Base-by-base conservation (phyloP, 2,888 invertebrate species). In the Augiades crinisus region DNA sequence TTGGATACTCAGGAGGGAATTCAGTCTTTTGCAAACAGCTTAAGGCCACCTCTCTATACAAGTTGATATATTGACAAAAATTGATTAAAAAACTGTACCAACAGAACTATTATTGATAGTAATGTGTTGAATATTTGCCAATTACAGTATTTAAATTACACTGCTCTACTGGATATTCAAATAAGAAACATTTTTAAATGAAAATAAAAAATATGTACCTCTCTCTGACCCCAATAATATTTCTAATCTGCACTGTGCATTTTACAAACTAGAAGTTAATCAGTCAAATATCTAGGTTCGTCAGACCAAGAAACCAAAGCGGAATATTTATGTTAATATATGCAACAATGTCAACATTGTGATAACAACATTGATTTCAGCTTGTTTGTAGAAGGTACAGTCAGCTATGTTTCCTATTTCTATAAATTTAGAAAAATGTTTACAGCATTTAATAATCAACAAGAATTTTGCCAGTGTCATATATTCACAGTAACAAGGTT, bases 1-100 rank as follows among this genome's bases (percentile, higher is more conserved):
- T 64, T 67, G 87, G 85, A 65, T 79, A 58, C 41, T 78, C 91
- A 63, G 91, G 92, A 76, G 92, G 92, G 74, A 92, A 90, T 71
- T 90, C 88, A 71, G 74, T 76, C 77, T 73, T 79, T 78, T 75
- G 79, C 87, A 84, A 79, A 90, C 90, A 92, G 91, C 92, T 90
- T 91, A 92, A 89, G 67, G 70, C 74, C 83, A 85, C 75, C 79
- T 73, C 75, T 64, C 85, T 85, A 82, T 71, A 80, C 70, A 75
- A 73, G 76, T 74, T 69, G 81, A 81, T 70, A 68, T 75, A 78
- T 78, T 66, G 63, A 78, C 72, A 73, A 70, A 71, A 79, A 75
- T 74, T 67, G 64, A 66, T 82, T 79, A 81, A 70, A 46, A 70
- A 75, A 58, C 57, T 61, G 61, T 64, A 61, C 61, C 62, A 57